Conservation (phyloP, 2,888 invertebrate species). For the Crepidodera aurea region DNA sequence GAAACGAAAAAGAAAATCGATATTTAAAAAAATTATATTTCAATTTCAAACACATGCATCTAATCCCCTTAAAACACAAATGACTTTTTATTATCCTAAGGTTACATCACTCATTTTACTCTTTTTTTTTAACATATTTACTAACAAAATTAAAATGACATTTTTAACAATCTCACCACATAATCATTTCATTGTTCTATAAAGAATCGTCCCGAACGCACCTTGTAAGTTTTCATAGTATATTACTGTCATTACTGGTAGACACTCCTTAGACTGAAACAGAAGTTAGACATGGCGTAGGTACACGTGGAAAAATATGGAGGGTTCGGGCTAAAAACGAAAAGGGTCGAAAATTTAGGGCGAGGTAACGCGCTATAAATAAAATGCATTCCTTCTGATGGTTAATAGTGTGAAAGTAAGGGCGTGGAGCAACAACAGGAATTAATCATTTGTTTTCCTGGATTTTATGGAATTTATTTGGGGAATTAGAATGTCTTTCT, state of each 20-base stretch:
- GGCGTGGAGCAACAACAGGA: constrained; percentile 26
- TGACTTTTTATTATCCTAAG: too few species aligned
- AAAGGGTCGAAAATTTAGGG: constrained; percentile 32
- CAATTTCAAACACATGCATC: too few species aligned
- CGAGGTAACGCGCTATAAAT: constrained; percentile 33
- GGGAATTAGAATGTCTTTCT: too few species aligned
- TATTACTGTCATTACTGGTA: constrained; percentile 15
- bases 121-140: too few species aligned
- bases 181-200: neutral
- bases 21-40: too few species aligned
- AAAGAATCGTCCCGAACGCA: neutral
- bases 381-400: constrained; percentile 28
- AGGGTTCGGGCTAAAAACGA: neutral
- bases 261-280: constrained; percentile 22
- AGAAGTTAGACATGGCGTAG: neutral
- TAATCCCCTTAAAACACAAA: too few species aligned
- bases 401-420: constrained; percentile 13
- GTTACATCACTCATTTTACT: too few species aligned
- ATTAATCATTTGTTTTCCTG: constrained; percentile 15
- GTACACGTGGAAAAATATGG: constrained; percentile 27
- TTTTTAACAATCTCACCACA: too few species aligned
- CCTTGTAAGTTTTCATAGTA: neutral
- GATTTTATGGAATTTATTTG: neutral
- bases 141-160: neutral
- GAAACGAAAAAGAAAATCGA: too few species aligned